Evolutionary conservation across 1,140 invertebrate genomes (phyloP).

Genomic region (Daktulosphaira vitifoliae): DNA sequence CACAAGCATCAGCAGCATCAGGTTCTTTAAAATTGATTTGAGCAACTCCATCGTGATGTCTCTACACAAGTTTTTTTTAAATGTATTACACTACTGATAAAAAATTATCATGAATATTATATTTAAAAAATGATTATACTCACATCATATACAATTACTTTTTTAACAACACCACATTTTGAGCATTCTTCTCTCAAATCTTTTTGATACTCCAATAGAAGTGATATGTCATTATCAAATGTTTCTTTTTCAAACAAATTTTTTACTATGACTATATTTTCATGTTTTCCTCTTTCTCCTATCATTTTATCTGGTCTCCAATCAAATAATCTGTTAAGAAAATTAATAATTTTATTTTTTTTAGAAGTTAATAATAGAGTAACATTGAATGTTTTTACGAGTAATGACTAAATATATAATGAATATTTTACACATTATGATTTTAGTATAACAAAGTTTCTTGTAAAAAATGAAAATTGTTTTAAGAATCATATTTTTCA

Average conservation of each 20-base stretch:
- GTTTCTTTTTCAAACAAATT: conserved; percentile 86
- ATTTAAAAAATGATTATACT: conserved; percentile 44
- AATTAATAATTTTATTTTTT: conserved; percentile 33
- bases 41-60: conserved; percentile 88
- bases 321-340: conserved; percentile 87
- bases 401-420: conserved; percentile 10
- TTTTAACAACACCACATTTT: conserved; percentile 88
- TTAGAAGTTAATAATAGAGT: background rate
- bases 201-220: conserved; percentile 85
- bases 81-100: background rate
- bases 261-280: conserved; percentile 85
- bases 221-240: conserved; percentile 79
- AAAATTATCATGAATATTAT: background rate
- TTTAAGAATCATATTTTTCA: too few species aligned
- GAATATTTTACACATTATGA: background rate
- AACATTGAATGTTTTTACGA: background rate
- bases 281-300: conserved; percentile 74
- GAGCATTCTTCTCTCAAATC: conserved; percentile 80
- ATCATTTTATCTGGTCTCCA: conserved; percentile 89
- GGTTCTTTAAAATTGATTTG: conserved; percentile 83
- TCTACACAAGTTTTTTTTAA: conserved; percentile 47
- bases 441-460: too few species aligned
- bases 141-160: conserved; percentile 88
- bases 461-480: too few species aligned
- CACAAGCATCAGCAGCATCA: conserved; percentile 83